Evolutionary conservation across 2,797 vertebrate genomes (phyloP).

Genomic region (Lagodon rhomboides): DNA sequence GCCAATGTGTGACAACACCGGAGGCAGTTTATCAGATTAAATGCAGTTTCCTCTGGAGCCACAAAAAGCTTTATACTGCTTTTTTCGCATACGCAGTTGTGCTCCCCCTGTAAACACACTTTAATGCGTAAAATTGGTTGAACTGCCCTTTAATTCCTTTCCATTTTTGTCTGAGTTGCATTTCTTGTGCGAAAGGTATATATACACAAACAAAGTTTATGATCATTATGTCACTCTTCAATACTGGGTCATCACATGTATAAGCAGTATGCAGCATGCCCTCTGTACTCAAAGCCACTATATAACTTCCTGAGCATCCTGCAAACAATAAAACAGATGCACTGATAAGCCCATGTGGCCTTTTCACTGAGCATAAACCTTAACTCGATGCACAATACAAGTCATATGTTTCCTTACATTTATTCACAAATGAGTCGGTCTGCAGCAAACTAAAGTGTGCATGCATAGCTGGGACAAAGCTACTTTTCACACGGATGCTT

Average conservation of each 20-base stretch:
- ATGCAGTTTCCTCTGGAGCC: no score
- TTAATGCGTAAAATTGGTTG: no score
- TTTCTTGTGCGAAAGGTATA: no score
- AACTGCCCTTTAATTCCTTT: no score
- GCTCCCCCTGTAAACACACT: no score
- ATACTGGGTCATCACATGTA: background rate
- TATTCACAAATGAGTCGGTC: conserved; percentile 4
- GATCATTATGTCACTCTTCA: no score
- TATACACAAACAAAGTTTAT: no score
- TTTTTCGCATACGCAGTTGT: no score
- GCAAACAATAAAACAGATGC: conserved; percentile 24
- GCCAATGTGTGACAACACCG: no score
- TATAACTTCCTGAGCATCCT: conserved; percentile 9
- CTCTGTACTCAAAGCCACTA: conserved; percentile 17
- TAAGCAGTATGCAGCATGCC: background rate
- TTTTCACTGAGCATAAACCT: conserved; percentile 24
- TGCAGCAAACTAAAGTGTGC: conserved; percentile 12
- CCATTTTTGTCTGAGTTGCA: no score
- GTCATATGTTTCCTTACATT: conserved; percentile 19
- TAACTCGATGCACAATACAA: conserved; percentile 16
- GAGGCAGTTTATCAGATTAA: no score
- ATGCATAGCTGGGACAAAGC: conserved; percentile 7
- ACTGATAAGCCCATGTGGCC: conserved; percentile 22
- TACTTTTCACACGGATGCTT: conserved; percentile 28
- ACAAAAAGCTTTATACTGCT: no score